A percentile compares a stretch with the other conserved stretches of the same genome.
Conservation (phyloP, 2,113 vertebrate genomes). For the Corynorhinus townsendii region DNA sequence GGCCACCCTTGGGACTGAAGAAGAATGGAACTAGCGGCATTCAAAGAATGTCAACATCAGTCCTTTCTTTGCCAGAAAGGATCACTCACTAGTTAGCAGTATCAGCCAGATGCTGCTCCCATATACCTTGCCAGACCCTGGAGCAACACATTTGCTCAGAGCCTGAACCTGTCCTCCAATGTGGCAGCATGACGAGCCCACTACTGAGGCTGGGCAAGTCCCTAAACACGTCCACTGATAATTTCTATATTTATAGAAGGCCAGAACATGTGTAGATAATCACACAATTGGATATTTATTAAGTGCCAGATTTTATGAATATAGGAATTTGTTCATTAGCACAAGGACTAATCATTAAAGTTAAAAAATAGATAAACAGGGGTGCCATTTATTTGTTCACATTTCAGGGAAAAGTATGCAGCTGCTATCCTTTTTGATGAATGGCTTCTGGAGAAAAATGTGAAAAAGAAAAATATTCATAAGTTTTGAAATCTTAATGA, state of each 20-base stretch:
- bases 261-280: constrained; percentile 65
- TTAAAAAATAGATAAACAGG: constrained; percentile 74
- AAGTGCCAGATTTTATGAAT: constrained; percentile 72
- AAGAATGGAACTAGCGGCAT: constrained; percentile 22
- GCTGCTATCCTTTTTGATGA: constrained; percentile 79
- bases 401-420: constrained; percentile 71
- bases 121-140: constrained; percentile 52
- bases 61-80: constrained; percentile 43
- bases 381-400: constrained; percentile 73
- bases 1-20: constrained; percentile 22
- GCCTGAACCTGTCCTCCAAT: constrained; percentile 42
- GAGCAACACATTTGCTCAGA: constrained; percentile 41
- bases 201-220: constrained; percentile 43
- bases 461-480: constrained; percentile 70
- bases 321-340: constrained; percentile 60
- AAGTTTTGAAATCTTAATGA: constrained; percentile 76
- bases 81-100: constrained; percentile 29
- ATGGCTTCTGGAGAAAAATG: constrained; percentile 69
- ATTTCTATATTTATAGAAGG: constrained; percentile 64
- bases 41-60: constrained; percentile 60
- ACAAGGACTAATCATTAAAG: constrained; percentile 76
- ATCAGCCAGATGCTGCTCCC: constrained; percentile 33
- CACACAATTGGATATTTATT: constrained; percentile 72
- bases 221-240: constrained; percentile 60
- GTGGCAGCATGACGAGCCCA: neutral